Base-by-base conservation (phyloP, 2,113 vertebrate genomes). In the Melierax canorus region DNA sequence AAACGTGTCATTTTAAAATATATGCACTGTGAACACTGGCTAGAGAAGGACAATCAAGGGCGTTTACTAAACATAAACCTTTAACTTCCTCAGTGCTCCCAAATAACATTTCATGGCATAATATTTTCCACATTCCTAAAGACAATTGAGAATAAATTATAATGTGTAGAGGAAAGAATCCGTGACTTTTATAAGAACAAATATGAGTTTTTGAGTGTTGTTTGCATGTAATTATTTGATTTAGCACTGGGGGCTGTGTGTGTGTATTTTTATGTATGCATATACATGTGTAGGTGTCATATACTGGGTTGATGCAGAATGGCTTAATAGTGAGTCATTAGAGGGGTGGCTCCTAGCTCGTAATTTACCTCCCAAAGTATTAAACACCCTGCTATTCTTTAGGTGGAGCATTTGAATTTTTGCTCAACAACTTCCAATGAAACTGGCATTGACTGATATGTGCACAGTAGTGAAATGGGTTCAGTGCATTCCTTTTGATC, bases 101-200 rank as follows among this genome's bases (percentile, higher is more conserved):
- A 67, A 92, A 63, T 69, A 92, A 53, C 41, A 58, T 77, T 80
- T 96, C 29, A 15, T 74, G 21, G 75, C 55, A 92, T 74, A 88
- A 59, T 76, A 86, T 90, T 93, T 96, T 96, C 90, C 90, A 93
- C 59, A 60, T 92, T 94, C 68, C 90, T 86, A 59, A 92, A 86
- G 46, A 90, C 63, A 92, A 73, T 71, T 88, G 86, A 77, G 72
- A 94, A 62, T 90, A 73, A 96, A 80, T 83, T 71, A 39, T 38
- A 62, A 67, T 60, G n/a, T 45, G n/a, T 56, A 76, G 59, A 94
- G 79, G 64, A 94, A 92, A 81, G 50, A 95, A 91, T 88, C 48
- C 58, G 12, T 75, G n/a, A 77, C 20, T 39, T 95, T 82, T 43
- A n/a, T 94, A 79, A 74, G 56, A 63, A 59, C 0, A 1, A 85